Evolutionary conservation across 2,888 invertebrate genomes (phyloP).

Genomic region (Sussaba pulchella): DNA sequence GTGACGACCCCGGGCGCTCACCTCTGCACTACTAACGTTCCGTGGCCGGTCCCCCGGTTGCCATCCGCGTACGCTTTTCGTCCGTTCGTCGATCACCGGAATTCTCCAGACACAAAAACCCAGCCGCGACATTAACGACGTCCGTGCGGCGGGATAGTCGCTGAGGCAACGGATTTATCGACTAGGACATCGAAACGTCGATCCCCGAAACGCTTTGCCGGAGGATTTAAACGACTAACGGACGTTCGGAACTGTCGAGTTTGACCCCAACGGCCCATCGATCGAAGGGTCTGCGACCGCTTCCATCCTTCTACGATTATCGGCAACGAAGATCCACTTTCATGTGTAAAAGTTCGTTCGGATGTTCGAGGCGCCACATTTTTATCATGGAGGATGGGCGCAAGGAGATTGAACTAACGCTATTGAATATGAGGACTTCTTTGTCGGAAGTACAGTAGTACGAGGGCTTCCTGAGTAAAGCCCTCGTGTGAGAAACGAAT

Average conservation of each 20-base stretch:
- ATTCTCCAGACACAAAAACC: not conserved
- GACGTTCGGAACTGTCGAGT: slow-evolving; percentile 53
- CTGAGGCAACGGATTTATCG: not conserved
- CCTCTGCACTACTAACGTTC: slow-evolving; percentile 84
- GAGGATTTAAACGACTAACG: not conserved
- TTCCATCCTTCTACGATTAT: slow-evolving; percentile 1
- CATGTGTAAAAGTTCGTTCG: not conserved
- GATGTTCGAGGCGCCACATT: too few species aligned
- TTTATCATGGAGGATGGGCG: too few species aligned
- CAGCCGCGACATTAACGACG: not conserved
- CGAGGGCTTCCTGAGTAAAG: too few species aligned
- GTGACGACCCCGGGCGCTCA: slow-evolving; percentile 83
- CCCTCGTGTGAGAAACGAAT: too few species aligned
- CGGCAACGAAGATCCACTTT: not conserved
- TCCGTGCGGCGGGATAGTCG: not conserved
- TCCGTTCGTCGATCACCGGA: not conserved
- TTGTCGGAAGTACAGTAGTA: too few species aligned
- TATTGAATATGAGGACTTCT: too few species aligned
- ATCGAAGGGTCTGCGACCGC: too few species aligned
- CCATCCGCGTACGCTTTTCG: slow-evolving; percentile 53
- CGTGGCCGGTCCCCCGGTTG: slow-evolving; percentile 69
- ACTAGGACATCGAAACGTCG: slow-evolving; percentile 8
- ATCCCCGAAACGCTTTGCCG: slow-evolving; percentile 43
- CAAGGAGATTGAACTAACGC: too few species aligned
- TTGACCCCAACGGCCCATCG: slow-evolving; percentile 66